A percentile compares a stretch with the other conserved stretches of the same genome.
Conservation (phyloP, 1,140 invertebrate species). For the Popillia japonica region DNA sequence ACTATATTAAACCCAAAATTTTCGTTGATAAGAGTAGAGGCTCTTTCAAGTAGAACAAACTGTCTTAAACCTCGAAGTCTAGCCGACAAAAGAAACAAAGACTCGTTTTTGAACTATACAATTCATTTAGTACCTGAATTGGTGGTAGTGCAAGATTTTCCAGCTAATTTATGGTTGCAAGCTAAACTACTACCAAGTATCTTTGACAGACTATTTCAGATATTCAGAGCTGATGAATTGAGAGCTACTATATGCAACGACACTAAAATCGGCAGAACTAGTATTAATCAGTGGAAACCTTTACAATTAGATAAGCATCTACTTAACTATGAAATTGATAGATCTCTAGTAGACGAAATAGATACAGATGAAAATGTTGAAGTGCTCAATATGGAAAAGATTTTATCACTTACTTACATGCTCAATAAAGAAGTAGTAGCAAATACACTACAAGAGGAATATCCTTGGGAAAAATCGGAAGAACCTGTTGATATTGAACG, state of each 20-base stretch:
- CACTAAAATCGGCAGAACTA: conserved; percentile 56
- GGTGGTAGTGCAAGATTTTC: too few relatives aligned
- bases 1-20: conserved; percentile 76
- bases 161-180: conserved; percentile 90
- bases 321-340: conserved; percentile 46
- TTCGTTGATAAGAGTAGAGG: conserved; percentile 89
- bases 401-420: conserved; percentile 10
- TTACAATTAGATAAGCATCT: conserved; percentile 55
- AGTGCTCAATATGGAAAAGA: neutral
- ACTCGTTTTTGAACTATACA: conserved; percentile 67
- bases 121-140: conserved; percentile 92
- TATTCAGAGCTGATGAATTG: conserved; percentile 85
- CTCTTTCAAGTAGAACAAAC: conserved; percentile 80
- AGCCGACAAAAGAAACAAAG: conserved; percentile 62
- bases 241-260: conserved; percentile 66
- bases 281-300: conserved; percentile 52
- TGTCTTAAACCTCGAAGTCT: conserved; percentile 58
- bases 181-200: conserved; percentile 84
- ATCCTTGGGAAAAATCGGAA: conserved; percentile 65
- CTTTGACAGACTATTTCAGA: conserved; percentile 73
- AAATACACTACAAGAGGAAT: conserved; percentile 54
- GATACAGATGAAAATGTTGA: conserved; percentile 22
- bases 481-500: conserved; percentile 74
- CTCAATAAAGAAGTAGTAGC: conserved; percentile 50
- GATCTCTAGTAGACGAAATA: neutral